phyloP scores from a whole-genome alignment of 35 echinoderm and acorn worm species.

The Ptychodera flava region DNA sequence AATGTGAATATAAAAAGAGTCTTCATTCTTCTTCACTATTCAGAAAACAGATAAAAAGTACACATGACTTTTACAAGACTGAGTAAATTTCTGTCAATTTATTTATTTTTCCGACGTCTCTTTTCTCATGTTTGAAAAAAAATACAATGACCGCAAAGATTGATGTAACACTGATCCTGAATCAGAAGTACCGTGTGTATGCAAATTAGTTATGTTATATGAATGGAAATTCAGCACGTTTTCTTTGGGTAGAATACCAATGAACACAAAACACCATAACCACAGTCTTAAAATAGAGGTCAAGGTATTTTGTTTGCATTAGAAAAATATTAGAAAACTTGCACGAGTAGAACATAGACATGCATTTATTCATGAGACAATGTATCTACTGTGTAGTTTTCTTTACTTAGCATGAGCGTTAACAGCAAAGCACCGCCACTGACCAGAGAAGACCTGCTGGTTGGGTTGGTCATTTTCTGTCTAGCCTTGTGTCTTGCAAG shows the following conservation, averaged over 20 bases:
- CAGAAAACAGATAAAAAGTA: no score
- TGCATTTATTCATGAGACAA: not conserved
- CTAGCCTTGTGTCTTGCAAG: slow-evolving; percentile 14
- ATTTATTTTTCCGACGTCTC: not conserved
- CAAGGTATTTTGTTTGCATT: not conserved
- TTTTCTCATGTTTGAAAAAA: not conserved
- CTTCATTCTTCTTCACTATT: not conserved
- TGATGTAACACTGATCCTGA: no score
- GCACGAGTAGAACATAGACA: not conserved
- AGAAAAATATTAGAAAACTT: not conserved
- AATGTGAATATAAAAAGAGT: not conserved
- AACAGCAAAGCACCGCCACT: not conserved
- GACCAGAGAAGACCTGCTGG: not conserved
- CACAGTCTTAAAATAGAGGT: no score
- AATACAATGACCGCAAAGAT: no score
- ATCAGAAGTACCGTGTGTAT: no score
- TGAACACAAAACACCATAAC: no score
- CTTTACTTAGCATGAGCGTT: not conserved
- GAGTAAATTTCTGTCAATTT: not conserved
- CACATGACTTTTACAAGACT: no score
- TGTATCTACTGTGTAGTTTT: not conserved
- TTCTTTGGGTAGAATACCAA: no score
- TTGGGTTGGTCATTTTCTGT: not conserved
- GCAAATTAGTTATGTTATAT: no score
- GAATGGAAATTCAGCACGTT: no score